Base-by-base conservation (phyloP, 1,140 invertebrate genomes). In the Drosophila pruinosa region DNA sequence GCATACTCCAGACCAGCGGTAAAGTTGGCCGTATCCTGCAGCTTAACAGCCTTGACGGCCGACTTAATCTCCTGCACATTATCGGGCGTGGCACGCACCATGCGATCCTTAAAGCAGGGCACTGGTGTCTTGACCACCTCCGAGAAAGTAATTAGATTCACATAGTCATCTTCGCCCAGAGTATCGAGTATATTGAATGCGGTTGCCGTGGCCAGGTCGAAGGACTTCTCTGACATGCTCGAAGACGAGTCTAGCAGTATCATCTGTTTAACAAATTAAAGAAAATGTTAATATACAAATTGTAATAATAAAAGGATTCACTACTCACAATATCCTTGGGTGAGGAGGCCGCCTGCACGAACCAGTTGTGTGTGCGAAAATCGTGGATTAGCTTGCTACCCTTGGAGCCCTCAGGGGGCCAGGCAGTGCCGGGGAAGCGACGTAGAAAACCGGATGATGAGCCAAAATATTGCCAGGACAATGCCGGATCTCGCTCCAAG, bases 391-490 rank as follows among this genome's bases (percentile, higher is more conserved):
- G 95, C 26, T 95, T 93, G 8, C 93, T 92, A 67, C 93, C 93
- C 72, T 93, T 92, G 21, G 93, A 92, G 4, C 92, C 94, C 54
- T 94, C 93, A 5, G 95, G 94, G 19, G 95, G 95, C 96, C 95
- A 96, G 12, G 95, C 94, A 47, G 95, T 95, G 21, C 97, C 97
- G 91, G 98, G 98, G 93, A 97, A 99, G 78, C 97, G 94, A 75
- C 98, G 93, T 83, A 99, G 93, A 91, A 99, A 98, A 28, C 98
- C 98, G 1, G 95, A 94, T 31, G 96, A 95, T 50, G 97, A 98
- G 52, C 98, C 98, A 92, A 98, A 99, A 92, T 98, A 99, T 92
- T 99, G 98, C 98, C 97, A 99, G 14, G 97, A 96, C 4, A 99
- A 93, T 0, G 96, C 95, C 0, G 97, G 95, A 93, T 99, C 97